Percentiles rank a stretch among this genome's conserved stretches.
Conservation (phyloP, 2,797 vertebrate genomes). For the Toxotes lorentzi region DNA sequence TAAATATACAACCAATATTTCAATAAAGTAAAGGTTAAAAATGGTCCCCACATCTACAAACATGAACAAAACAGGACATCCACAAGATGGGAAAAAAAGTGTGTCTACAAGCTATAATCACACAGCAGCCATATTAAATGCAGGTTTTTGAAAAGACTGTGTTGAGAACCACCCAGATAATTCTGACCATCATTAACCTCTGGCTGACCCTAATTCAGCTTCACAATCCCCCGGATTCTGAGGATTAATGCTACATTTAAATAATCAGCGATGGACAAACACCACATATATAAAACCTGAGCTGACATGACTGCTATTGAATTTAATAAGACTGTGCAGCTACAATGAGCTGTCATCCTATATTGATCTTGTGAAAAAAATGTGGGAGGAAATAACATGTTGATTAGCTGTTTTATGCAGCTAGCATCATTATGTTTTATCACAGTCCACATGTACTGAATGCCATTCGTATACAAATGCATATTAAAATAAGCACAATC, state of each 20-base stretch:
- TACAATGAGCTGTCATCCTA: constrained; percentile 60
- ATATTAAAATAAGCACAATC: constrained; percentile 12
- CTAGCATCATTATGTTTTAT: constrained; percentile 41
- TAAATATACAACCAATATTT: constrained; percentile 36
- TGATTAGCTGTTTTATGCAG: constrained; percentile 51
- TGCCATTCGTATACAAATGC: constrained; percentile 39
- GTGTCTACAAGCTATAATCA: constrained; percentile 66
- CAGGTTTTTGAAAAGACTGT: constrained; percentile 48
- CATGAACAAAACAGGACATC: constrained; percentile 19
- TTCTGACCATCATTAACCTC: constrained; percentile 84
- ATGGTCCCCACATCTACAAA: constrained; percentile 1
- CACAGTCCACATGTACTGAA: constrained; percentile 9
- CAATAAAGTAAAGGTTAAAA: constrained; percentile 38
- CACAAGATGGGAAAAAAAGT: constrained; percentile 22
- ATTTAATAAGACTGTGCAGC: constrained; percentile 64
- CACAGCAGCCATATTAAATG: constrained; percentile 55
- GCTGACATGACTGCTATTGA: constrained; percentile 63
- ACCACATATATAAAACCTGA: constrained; percentile 64
- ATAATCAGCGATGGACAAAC: constrained; percentile 82
- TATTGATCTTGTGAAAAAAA: constrained; percentile 51
- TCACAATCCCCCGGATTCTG: constrained; percentile 77
- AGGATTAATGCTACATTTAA: constrained; percentile 84
- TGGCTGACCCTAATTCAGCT: constrained; percentile 77
- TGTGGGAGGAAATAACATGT: constrained; percentile 40
- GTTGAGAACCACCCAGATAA: constrained; percentile 70